A percentile compares a stretch with the other conserved stretches of the same genome.
These are phyloP conservation scores for Parotia lawesii DNA, from an alignment of 2,113 vertebrate species.

Conservation along the genomic window DNA sequence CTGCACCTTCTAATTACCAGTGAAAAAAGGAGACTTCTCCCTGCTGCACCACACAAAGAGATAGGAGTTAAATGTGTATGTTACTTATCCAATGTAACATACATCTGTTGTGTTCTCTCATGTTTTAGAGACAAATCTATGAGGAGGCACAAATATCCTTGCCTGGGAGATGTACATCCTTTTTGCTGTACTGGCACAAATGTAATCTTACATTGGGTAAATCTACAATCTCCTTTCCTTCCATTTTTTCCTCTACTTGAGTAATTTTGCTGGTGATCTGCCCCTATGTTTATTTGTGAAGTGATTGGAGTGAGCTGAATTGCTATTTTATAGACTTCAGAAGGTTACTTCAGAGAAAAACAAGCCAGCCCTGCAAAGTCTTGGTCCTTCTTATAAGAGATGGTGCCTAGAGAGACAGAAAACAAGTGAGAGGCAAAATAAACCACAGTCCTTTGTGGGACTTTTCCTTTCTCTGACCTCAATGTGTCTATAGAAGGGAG, in stretches of 20 bases:
- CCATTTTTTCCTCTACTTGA: not conserved
- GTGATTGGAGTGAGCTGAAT: not conserved
- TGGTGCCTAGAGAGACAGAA: not conserved
- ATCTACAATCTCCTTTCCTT: not conserved
- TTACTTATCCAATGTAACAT: not conserved
- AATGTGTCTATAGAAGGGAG: not conserved
- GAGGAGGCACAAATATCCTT: not conserved
- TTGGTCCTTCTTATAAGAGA: not conserved
- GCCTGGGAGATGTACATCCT: not conserved
- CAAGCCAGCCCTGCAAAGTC: not conserved
- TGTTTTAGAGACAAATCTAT: not conserved
- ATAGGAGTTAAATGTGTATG: not conserved
- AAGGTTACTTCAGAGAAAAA: not conserved
- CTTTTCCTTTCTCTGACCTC: not conserved
- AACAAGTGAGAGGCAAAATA: not conserved
- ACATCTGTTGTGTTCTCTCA: not conserved
- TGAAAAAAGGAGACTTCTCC: not conserved
- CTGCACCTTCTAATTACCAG: conserved; percentile 30
- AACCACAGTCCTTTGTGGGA: not conserved
- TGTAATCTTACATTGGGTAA: not conserved
- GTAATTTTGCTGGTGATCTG: not conserved
- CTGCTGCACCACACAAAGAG: conserved; percentile 17
- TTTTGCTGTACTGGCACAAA: not conserved
- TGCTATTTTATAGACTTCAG: not conserved
- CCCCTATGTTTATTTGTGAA: not conserved